Evolutionary conservation across 2,113 vertebrate species (phyloP).

Genomic region (Prunella himalayana): DNA sequence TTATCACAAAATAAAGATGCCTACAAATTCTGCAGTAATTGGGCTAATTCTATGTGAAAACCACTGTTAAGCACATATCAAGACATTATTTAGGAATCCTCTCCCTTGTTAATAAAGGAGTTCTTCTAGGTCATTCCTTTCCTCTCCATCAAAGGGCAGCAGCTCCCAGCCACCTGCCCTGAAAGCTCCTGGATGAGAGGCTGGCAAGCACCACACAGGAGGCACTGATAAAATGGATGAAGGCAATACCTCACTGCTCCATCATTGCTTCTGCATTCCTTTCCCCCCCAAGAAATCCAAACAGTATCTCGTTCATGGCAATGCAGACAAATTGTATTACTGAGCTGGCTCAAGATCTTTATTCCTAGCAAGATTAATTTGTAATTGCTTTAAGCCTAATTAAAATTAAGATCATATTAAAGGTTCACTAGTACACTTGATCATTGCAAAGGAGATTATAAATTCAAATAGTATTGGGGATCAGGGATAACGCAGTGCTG

Average conservation of each 20-base stretch:
- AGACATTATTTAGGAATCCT: not conserved
- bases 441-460: constrained; percentile 35
- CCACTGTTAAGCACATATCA: not conserved
- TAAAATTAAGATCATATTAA: constrained; percentile 60
- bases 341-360: constrained; percentile 18
- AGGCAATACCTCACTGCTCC: not conserved
- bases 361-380: constrained; percentile 42
- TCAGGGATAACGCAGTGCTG: not conserved
- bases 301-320: not conserved
- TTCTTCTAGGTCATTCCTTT: not conserved
- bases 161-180: not conserved
- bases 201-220: not conserved
- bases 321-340: not conserved
- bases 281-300: not conserved
- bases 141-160: not conserved
- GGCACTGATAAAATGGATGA: not conserved
- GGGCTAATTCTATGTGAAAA: not conserved
- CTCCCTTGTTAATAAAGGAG: not conserved
- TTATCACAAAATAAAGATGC: not conserved
- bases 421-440: constrained; percentile 9
- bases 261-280: not conserved
- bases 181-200: not conserved
- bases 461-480: not conserved
- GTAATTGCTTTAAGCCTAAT: constrained; percentile 60
- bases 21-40: constrained; percentile 4